These are phyloP conservation scores for Anthophora plumipes DNA, from an alignment of 2,888 invertebrate genomes.

Conservation along the genomic window DNA sequence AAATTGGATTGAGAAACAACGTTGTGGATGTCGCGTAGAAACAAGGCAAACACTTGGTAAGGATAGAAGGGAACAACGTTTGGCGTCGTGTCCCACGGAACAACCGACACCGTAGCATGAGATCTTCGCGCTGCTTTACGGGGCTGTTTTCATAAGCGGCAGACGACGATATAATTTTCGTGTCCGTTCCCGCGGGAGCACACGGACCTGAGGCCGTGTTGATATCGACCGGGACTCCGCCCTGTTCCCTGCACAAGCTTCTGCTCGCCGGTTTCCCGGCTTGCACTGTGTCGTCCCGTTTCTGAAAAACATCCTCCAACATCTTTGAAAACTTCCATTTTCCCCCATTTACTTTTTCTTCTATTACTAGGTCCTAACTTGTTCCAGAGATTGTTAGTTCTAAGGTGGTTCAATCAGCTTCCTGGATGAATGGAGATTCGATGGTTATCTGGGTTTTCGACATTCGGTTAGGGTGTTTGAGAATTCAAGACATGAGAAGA, in stretches of 20 bases:
- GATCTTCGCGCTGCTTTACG: constrained; percentile 26
- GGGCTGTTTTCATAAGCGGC: constrained; percentile 75
- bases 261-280: constrained; percentile 54
- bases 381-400: not conserved
- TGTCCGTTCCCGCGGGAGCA: constrained; percentile 66
- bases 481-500: not conserved
- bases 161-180: constrained; percentile 70
- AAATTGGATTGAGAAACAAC: constrained; percentile 17
- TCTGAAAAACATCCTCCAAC: constrained; percentile 73
- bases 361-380: not conserved
- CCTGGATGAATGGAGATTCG: not conserved
- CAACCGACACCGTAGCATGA: not conserved
- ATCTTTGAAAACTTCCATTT: too few relatives aligned
- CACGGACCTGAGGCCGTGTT: constrained; percentile 60
- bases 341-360: too few relatives aligned
- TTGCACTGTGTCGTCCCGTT: constrained; percentile 56
- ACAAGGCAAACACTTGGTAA: not conserved
- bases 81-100: not conserved
- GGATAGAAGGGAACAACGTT: not conserved
- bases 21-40: not conserved
- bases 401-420: not conserved
- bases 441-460: not conserved
- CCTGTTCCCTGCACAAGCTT: constrained; percentile 32
- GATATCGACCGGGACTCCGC: constrained; percentile 74
- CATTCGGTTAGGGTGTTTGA: not conserved